These are phyloP conservation scores for Aplidium turbinatum DNA, from an alignment of 23 tunicate genomes.

Conservation along the genomic window DNA sequence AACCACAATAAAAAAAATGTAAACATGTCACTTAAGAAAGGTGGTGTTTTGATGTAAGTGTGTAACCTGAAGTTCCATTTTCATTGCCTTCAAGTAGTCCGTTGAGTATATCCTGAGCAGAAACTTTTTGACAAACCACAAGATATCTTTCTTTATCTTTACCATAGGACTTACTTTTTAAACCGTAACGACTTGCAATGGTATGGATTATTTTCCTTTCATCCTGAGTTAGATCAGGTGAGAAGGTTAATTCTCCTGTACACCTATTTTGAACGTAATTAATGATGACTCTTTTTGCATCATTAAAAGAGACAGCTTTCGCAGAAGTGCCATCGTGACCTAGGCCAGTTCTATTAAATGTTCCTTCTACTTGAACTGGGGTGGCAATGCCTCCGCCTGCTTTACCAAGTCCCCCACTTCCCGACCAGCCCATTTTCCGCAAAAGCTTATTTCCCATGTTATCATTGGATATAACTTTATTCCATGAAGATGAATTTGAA, in stretches of 20 bases:
- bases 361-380: conserved; percentile 39
- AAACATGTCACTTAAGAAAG: too few species aligned
- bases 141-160: conserved; percentile 48
- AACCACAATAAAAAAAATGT: too few species aligned
- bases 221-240: conserved; percentile 51
- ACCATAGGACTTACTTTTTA: conserved; percentile 55
- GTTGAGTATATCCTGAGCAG: not conserved
- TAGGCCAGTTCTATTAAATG: conserved; percentile 29
- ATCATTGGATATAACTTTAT: conserved; percentile 13
- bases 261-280: conserved; percentile 35
- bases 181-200: conserved; percentile 54
- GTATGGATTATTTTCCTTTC: conserved; percentile 55
- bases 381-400: conserved; percentile 43
- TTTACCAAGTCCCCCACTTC: conserved; percentile 69
- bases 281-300: conserved; percentile 41
- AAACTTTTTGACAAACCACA: conserved; percentile 32
- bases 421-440: conserved; percentile 79
- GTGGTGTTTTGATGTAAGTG: too few species aligned
- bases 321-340: not conserved
- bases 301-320: conserved; percentile 13
- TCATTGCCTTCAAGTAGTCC: too few species aligned
- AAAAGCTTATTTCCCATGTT: conserved; percentile 65
- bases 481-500: not conserved
- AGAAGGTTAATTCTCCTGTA: conserved; percentile 45
- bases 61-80: too few species aligned